Evolutionary conservation across 1,140 invertebrate genomes (phyloP).

Genomic region (Acromyrmex charruanus): DNA sequence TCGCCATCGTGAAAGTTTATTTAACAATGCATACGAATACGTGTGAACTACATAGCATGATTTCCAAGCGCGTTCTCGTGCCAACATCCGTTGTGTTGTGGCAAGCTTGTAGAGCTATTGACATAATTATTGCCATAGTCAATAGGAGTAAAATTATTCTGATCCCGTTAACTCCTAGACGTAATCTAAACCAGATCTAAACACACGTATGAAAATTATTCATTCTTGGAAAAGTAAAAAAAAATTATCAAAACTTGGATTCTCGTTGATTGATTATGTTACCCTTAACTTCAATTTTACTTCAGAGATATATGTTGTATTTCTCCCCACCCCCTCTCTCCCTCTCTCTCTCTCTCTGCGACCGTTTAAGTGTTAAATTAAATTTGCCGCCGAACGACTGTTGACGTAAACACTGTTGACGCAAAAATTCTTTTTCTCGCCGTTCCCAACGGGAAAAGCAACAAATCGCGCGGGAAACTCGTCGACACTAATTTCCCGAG

Average conservation of each 20-base stretch:
- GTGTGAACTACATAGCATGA: conserved; percentile 1
- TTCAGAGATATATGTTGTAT: neutral
- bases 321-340: too few species aligned
- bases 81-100: conserved; percentile 37
- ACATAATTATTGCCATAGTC: conserved; percentile 27
- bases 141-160: neutral
- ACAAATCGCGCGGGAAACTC: conserved; percentile 52
- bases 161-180: neutral
- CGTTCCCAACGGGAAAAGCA: conserved; percentile 28
- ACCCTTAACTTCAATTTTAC: conserved; percentile 1
- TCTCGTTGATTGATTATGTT: neutral
- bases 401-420: conserved; percentile 30
- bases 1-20: conserved; percentile 39
- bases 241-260: neutral
- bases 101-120: neutral
- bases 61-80: conserved; percentile 36
- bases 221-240: neutral
- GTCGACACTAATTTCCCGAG: conserved; percentile 71
- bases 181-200: neutral
- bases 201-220: neutral
- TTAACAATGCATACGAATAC: conserved; percentile 44
- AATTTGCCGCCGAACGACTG: conserved; percentile 21
- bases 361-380: conserved; percentile 39
- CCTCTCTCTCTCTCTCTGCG: too few species aligned
- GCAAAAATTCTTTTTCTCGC: conserved; percentile 13